Conservation (phyloP, 1,140 invertebrate genomes). For the Lethrus apterus region DNA sequence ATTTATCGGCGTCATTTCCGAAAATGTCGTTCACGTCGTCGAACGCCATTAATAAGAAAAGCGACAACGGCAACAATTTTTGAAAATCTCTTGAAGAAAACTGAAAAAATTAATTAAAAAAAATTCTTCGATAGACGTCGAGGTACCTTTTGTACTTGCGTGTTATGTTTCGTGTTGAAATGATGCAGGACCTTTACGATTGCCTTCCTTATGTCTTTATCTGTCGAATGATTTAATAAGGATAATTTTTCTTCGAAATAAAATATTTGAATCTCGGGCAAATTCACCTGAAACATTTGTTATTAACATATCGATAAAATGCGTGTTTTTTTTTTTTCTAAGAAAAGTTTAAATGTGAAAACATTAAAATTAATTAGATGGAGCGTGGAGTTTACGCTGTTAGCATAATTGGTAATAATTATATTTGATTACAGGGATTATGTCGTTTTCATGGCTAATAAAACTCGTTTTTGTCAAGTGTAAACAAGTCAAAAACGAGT, state of each 20-base stretch:
- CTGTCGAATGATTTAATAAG: not conserved
- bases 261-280: not conserved
- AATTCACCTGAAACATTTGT: constrained; percentile 5
- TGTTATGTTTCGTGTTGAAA: constrained; percentile 39
- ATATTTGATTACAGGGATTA: too few relatives aligned
- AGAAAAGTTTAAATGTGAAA: too few relatives aligned
- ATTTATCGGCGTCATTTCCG: not conserved
- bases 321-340: too few relatives aligned
- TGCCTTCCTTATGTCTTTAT: not conserved
- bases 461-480: too few relatives aligned
- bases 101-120: not conserved
- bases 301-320: too few relatives aligned
- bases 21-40: not conserved
- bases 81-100: not conserved
- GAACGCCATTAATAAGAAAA: not conserved
- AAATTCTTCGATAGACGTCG: not conserved
- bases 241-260: not conserved
- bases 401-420: too few relatives aligned
- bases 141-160: constrained; percentile 1
- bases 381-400: too few relatives aligned
- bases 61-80: not conserved
- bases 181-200: constrained; percentile 48
- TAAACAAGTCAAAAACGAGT: too few relatives aligned
- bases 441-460: too few relatives aligned
- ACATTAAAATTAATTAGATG: too few relatives aligned